Conservation (phyloP, 1,140 invertebrate species). For the Polypedilum vanderplanki region DNA sequence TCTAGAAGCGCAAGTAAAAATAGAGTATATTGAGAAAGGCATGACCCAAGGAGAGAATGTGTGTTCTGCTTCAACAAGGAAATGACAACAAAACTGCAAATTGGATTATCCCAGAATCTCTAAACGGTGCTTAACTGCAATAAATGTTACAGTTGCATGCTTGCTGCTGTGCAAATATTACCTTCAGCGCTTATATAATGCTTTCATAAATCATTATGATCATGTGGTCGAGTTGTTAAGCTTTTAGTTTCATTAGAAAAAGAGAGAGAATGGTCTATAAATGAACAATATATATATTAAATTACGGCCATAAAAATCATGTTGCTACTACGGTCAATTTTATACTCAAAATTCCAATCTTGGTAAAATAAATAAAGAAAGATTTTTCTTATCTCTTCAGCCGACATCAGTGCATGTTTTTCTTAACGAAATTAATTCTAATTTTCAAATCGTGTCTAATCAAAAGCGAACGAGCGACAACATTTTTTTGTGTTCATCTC, state of each 20-base stretch:
- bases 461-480: background rate
- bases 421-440: no score
- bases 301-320: background rate
- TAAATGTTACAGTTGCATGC: background rate
- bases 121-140: background rate
- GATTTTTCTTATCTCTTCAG: no score
- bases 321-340: no score
- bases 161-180: background rate
- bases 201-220: slow-evolving; percentile 19
- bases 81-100: slow-evolving; percentile 3
- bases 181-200: background rate
- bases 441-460: background rate
- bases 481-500: background rate
- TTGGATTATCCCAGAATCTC: slow-evolving; percentile 1
- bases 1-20: background rate
- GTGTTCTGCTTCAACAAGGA: background rate
- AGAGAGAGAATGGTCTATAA: background rate
- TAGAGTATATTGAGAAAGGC: background rate
- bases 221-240: background rate
- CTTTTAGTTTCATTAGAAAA: background rate
- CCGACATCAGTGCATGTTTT: no score
- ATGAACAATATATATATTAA: background rate
- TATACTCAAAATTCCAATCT: no score
- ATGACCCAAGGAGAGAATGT: background rate
- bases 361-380: no score